A percentile compares a stretch with the other conserved stretches of the same genome.
Conservation (phyloP, 2,888 invertebrate species). For the Sphaerophoria rueppellii region DNA sequence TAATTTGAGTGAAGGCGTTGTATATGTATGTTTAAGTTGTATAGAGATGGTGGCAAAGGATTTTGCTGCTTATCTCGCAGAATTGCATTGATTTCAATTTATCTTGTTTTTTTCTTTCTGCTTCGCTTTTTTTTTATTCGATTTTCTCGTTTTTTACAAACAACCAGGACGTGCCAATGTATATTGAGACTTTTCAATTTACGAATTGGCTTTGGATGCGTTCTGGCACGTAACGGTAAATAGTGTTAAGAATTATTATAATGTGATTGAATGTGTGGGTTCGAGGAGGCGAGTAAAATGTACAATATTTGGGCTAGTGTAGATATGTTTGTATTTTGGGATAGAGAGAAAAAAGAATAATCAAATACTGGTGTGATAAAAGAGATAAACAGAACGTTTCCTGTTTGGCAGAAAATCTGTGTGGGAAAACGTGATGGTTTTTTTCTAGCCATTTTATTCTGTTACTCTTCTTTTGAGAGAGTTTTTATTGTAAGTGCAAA, state of each 20-base stretch:
- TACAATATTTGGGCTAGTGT: neutral
- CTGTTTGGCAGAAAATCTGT: neutral
- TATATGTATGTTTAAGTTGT: slow-evolving; percentile 14
- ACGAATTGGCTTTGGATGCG: slow-evolving; percentile 60
- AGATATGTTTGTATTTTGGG: neutral
- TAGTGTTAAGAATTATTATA: slow-evolving; percentile 55
- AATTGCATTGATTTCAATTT: slow-evolving; percentile 66
- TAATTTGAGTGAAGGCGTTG: slow-evolving; percentile 61
- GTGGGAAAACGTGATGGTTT: neutral
- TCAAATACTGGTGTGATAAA: neutral
- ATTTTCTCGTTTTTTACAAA: slow-evolving; percentile 42
- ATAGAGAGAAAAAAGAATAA: neutral
- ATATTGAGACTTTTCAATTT: slow-evolving; percentile 66
- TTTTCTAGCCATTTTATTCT: neutral
- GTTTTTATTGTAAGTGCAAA: too few relatives aligned
- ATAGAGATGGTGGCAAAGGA: slow-evolving; percentile 27
- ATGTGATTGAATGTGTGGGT: slow-evolving; percentile 45
- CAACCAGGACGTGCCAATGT: slow-evolving; percentile 63
- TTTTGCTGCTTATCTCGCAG: slow-evolving; percentile 47
- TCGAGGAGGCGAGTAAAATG: neutral
- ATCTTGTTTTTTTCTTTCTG: slow-evolving; percentile 5
- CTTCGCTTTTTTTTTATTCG: neutral
- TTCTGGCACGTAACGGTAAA: slow-evolving; percentile 41
- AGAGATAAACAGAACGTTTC: neutral
- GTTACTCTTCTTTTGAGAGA: too few relatives aligned